These are phyloP conservation scores for Hydropotes inermis DNA, from an alignment of 2,113 vertebrate species.

Conservation along the genomic window DNA sequence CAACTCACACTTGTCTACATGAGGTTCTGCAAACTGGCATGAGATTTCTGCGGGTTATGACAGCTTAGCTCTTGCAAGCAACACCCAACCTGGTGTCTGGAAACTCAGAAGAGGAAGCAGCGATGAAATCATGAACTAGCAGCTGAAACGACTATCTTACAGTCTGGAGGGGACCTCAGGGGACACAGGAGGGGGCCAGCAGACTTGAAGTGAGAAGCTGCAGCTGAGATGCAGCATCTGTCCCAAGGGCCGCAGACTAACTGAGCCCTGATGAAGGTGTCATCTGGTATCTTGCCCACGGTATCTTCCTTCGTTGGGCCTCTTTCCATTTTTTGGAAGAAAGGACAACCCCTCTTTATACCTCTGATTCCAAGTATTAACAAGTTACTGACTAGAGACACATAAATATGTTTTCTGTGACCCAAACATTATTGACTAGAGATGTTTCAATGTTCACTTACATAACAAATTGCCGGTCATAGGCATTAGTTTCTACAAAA, in stretches of 20 bases:
- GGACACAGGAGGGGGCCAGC: accelerated
- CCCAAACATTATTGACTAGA: background rate
- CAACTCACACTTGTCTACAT: background rate
- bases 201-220: accelerated
- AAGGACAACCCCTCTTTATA: background rate
- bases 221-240: background rate
- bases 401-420: background rate
- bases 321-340: background rate
- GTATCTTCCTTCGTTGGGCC: background rate
- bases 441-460: background rate
- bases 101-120: background rate
- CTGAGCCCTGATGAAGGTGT: background rate
- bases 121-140: background rate
- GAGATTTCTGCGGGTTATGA: background rate
- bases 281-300: accelerated
- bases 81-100: background rate
- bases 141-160: background rate
- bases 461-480: background rate
- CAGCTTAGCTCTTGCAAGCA: background rate
- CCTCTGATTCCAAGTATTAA: background rate
- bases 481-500: background rate
- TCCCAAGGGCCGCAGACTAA: background rate
- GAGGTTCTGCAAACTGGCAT: background rate
- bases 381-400: background rate
- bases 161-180: background rate